Evolutionary conservation across 2,113 vertebrate genomes (phyloP).

Genomic region (Origma solitaria): DNA sequence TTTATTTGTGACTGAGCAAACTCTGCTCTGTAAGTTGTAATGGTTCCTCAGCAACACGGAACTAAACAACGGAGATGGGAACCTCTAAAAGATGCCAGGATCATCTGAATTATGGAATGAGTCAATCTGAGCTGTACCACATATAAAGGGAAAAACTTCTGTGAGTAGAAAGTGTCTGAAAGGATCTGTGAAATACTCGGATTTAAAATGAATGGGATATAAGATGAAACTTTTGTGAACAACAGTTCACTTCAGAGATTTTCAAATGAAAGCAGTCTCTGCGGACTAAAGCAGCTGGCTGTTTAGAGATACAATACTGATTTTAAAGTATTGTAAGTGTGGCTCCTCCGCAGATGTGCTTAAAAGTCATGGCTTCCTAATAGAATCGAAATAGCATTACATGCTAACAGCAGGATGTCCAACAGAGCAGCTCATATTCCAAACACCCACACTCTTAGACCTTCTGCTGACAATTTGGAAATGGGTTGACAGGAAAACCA

Average conservation of each 20-base stretch:
- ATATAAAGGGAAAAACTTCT: rapidly evolving
- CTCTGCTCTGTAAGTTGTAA: background rate
- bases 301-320: background rate
- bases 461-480: background rate
- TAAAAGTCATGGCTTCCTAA: background rate
- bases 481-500: background rate
- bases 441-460: background rate
- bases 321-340: background rate
- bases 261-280: background rate
- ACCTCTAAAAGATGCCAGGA: background rate
- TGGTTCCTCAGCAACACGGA: background rate
- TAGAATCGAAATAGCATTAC: background rate
- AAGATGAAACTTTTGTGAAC: background rate
- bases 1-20: background rate
- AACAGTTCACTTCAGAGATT: background rate
- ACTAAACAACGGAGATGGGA: background rate
- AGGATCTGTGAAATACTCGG: background rate
- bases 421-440: background rate
- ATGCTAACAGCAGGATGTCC: background rate
- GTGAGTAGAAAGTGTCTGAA: background rate
- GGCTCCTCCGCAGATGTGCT: background rate
- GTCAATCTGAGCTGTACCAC: background rate
- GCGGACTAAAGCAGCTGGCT: background rate
- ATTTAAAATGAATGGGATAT: background rate
- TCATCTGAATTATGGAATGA: background rate